Evolutionary conservation across 2,797 vertebrate species (phyloP), one percentile per base, ranked within the genome.

Genomic region (Zalophus californianus): DNA sequence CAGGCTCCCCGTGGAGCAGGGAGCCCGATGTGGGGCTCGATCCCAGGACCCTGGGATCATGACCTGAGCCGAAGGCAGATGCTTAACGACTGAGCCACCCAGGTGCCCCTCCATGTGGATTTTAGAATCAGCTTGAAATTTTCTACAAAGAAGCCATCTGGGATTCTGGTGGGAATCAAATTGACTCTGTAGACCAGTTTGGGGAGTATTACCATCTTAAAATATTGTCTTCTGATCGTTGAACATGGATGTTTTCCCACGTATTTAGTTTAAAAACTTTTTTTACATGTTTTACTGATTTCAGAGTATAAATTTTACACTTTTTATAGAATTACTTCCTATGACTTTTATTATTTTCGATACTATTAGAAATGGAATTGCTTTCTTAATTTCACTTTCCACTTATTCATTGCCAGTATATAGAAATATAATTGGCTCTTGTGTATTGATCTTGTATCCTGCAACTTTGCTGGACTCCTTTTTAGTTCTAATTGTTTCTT

Each of bases 381-480:
- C 44, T 82, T 82, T 75, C 13, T 41, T 82, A 48, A 82, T 64
- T 95, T 95, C 38, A 95, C 48, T 86, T 84, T 77, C 83, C 25
- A 50, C n/a, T 90, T 75, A 10, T 64, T 92, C 48, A 35, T 94
- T 88, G 38, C 16, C 35, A 62, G 0, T 68, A 2, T 73, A 50
- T 38, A 85, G 32, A 95, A 66, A 27, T 84, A 35, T 38, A 75
- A 20, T 21, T 58, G 25, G 78, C 41, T 70, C 90, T 78, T 41
- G 21, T n/a, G 38, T 62, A 38, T 56, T 35, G 70, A 68, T 38
- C 38, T 77, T 85, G 3, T 85, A 66, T 58, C 13, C 32, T 95
- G 38, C 25, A 79, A 75, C 7, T 44, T 86, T 79, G 18, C 4
- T 90, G 25, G 85, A 90, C 54, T 79, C 48, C 78, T 94, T 29